Base-by-base conservation (phyloP, 1,140 invertebrate genomes). In the Cotesia typhae region DNA sequence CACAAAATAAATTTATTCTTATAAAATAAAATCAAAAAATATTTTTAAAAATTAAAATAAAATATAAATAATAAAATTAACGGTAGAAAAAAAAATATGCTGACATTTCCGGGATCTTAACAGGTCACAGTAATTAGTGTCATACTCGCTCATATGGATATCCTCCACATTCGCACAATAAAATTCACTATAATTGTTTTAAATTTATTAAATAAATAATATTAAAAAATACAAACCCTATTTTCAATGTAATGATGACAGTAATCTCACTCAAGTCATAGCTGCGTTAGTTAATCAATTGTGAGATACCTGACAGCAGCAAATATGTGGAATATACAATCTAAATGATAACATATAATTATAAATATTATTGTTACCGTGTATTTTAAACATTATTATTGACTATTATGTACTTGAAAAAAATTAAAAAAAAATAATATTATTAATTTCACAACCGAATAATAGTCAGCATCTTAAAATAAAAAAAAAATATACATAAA, bases 41-140 rank as follows among this genome's bases (percentile, higher is more conserved):
- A 6, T 12, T 12, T 28, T 28, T 6, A 9, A 36, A 7, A 12
- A 61, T 20, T 61, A 0, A 61, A 20, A 61, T 61, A 35, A 61
- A 12, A 4, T 20, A 67, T 5, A 5, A 47, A 47, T 47, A 57
- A 47, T 57, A 47, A 35, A 47, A 17, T 14, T 37, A 60, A 70
- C 35, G 28, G 38, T 47, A 35, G 35, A 4, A 70, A 14, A 4
- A 37, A 57, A 60, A 60, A 70, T 17, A 37, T 51, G 37, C 37
- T 37, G 41, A 37, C 36, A 61, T 60, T 59, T 65, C 52, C 20
- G 60, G 63, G 70, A 63, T 71, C 51, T 53, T 20, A 20, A 61
- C 70, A 65, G 60, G 28, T 65, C 38, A 65, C 35, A 38, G 5
- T 65, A 63, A 71, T 71, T 71, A 51, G 7, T 65, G 70, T 65